phyloP scores from a whole-genome alignment of 2,113 vertebrate genomes.

The Emydura subglobosa region DNA sequence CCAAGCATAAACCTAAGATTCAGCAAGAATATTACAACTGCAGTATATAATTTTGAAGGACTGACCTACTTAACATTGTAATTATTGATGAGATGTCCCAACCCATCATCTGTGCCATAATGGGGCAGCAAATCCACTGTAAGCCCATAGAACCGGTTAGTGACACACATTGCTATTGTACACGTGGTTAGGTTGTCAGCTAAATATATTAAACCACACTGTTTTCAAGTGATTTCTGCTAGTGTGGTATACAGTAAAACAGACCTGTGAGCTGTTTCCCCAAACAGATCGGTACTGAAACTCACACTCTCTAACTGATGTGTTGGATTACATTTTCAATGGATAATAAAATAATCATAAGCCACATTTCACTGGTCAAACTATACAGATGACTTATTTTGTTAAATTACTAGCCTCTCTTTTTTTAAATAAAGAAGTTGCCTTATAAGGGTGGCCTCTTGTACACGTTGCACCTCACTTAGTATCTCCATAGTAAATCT shows the following conservation, averaged over 20 bases:
- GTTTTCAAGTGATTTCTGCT: background rate
- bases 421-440: background rate
- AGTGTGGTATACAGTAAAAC: background rate
- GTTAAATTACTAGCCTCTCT: background rate
- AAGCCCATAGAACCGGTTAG: background rate
- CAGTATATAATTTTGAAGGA: background rate
- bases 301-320: background rate
- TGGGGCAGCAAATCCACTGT: background rate
- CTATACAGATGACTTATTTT: accelerated
- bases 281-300: background rate
- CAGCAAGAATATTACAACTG: background rate
- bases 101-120: background rate
- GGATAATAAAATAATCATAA: background rate
- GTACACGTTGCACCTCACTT: background rate
- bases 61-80: background rate
- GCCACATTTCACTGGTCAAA: background rate
- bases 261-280: background rate
- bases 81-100: background rate
- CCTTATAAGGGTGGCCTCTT: background rate
- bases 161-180: background rate
- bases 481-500: background rate
- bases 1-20: background rate
- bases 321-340: background rate
- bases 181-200: accelerated
- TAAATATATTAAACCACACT: background rate